A percentile compares a stretch with the other conserved stretches of the same genome.
phyloP scores from a whole-genome alignment of 2,797 vertebrate genomes.

The Enoplosus armatus region DNA sequence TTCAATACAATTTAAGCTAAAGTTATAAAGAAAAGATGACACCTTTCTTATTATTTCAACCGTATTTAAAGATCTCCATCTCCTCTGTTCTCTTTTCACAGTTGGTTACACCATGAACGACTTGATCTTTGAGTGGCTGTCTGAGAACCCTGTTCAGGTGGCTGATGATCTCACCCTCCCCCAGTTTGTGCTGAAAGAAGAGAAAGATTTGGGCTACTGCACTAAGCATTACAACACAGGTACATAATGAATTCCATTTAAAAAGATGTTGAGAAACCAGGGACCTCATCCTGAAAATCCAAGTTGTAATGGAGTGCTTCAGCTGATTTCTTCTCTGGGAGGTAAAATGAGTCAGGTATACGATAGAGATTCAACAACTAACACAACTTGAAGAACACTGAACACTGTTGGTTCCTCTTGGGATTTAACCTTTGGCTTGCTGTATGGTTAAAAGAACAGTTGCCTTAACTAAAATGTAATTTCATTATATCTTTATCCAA shows the following conservation, averaged over 20 bases:
- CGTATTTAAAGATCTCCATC: constrained; percentile 4
- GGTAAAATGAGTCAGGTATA: neutral
- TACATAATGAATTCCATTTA: constrained; percentile 52
- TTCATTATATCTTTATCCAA: neutral
- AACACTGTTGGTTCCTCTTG: neutral
- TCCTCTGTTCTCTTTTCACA: constrained; percentile 69
- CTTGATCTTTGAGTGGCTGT: constrained; percentile 94
- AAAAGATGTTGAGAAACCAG: constrained; percentile 1
- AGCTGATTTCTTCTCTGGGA: neutral
- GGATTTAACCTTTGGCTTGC: neutral
- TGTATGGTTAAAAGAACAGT: neutral
- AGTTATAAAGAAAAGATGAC: neutral
- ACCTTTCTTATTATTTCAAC: constrained; percentile 11
- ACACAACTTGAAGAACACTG: neutral
- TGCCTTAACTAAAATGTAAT: neutral
- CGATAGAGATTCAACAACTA: neutral
- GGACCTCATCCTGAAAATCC: neutral
- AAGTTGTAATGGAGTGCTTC: neutral
- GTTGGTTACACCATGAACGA: constrained; percentile 98
- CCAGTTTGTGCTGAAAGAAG: constrained; percentile 94
- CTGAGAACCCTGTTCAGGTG: constrained; percentile 92
- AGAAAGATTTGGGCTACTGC: constrained; percentile 95
- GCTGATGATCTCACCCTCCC: constrained; percentile 94
- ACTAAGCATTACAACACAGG: constrained; percentile 97
- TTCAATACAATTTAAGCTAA: neutral